Conservation (phyloP, 2,113 vertebrate genomes). For the Podilymbus podiceps region DNA sequence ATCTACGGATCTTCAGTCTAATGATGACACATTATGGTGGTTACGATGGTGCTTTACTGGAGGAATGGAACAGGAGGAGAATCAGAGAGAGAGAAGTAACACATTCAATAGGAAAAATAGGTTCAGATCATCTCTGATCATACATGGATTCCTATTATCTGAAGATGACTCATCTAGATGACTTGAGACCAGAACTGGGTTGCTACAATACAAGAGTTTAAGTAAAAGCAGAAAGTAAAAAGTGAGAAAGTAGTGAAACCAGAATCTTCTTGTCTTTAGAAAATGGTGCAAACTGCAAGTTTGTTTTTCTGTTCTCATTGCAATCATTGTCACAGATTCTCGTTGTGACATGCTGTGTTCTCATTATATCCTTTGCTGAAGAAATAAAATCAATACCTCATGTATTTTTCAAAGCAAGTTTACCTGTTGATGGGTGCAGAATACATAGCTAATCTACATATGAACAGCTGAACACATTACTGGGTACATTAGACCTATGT, state of each 20-base stretch:
- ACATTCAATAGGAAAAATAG: background rate
- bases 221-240: background rate
- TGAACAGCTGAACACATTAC: background rate
- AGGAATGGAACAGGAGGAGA: background rate
- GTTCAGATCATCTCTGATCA: background rate
- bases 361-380: background rate
- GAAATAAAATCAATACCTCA: conserved; percentile 33
- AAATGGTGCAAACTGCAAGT: background rate
- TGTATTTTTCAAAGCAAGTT: conserved; percentile 10
- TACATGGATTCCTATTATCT: background rate
- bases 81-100: background rate
- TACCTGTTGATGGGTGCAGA: background rate
- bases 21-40: accelerated
- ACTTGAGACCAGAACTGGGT: background rate
- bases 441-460: background rate
- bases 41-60: background rate
- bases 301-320: background rate
- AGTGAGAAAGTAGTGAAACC: background rate
- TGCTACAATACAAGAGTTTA: background rate
- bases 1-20: background rate
- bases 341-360: background rate
- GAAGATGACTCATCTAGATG: background rate
- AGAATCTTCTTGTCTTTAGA: background rate
- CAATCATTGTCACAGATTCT: background rate
- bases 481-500: background rate